phyloP scores from a whole-genome alignment of 2,888 invertebrate species.

The Phengaris arion region DNA sequence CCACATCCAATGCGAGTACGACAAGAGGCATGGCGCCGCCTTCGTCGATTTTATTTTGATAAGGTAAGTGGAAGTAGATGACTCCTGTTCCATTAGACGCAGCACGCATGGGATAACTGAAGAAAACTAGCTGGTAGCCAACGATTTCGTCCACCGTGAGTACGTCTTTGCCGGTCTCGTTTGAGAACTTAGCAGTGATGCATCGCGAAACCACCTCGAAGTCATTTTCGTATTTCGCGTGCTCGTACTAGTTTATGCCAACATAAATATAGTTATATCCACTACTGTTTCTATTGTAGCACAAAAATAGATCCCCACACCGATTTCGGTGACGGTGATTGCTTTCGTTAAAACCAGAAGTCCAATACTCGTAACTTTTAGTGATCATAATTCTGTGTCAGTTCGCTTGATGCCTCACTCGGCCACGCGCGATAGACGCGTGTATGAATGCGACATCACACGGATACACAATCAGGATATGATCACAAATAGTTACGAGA shows the following conservation, averaged over 20 bases:
- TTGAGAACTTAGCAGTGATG: not conserved
- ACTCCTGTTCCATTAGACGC: conserved; percentile 5
- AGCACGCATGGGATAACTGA: not conserved
- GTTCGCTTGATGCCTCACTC: too few species aligned
- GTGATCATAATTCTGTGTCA: too few species aligned
- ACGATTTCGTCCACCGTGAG: not conserved
- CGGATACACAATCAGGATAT: too few species aligned
- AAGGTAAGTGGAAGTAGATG: not conserved
- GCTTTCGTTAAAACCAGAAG: too few species aligned
- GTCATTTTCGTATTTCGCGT: conserved; percentile 8
- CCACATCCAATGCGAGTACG: not conserved
- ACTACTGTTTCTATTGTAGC: too few species aligned
- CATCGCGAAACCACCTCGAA: not conserved
- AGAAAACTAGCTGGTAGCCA: not conserved
- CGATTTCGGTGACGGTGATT: too few species aligned
- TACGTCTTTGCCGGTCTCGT: not conserved
- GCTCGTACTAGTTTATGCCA: not conserved
- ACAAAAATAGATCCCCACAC: too few species aligned
- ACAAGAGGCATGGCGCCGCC: not conserved
- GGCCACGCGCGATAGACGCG: too few species aligned
- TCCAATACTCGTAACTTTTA: too few species aligned
- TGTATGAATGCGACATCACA: too few species aligned
- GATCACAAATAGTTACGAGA: too few species aligned
- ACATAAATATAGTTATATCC: too few species aligned
- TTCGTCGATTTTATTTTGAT: not conserved